These are phyloP conservation scores for Sturnira hondurensis DNA, from an alignment of 2,113 vertebrate species.

Conservation along the genomic window DNA sequence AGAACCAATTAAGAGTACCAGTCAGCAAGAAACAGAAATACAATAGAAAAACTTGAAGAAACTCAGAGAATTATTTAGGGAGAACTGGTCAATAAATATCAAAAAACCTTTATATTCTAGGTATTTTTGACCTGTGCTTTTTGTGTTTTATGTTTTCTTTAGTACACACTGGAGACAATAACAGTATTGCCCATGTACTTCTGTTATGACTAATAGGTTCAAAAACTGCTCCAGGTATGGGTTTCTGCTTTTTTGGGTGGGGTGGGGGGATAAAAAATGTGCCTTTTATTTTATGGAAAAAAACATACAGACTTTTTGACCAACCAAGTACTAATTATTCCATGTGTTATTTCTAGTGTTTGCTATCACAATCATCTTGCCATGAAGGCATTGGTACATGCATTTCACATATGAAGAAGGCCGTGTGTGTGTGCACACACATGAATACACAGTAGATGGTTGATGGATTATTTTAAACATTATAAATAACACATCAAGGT, in stretches of 20 bases:
- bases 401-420: neutral
- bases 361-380: neutral
- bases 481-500: neutral
- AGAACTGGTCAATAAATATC: neutral
- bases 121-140: constrained; percentile 5
- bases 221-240: neutral
- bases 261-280: no score
- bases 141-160: constrained; percentile 7
- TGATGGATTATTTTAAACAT: neutral
- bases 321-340: neutral
- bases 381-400: neutral
- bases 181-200: neutral
- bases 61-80: constrained; percentile 20
- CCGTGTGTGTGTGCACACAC: neutral
- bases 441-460: neutral
- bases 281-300: no score
- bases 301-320: no score
- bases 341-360: neutral
- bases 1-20: neutral
- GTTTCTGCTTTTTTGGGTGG: no score
- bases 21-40: neutral
- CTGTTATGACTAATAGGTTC: neutral
- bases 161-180: neutral
- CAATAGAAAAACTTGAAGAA: constrained; percentile 2
- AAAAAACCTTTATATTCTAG: neutral